Evolutionary conservation across 2,888 invertebrate species (phyloP).

Genomic region (Drosophila kuntzei): DNA sequence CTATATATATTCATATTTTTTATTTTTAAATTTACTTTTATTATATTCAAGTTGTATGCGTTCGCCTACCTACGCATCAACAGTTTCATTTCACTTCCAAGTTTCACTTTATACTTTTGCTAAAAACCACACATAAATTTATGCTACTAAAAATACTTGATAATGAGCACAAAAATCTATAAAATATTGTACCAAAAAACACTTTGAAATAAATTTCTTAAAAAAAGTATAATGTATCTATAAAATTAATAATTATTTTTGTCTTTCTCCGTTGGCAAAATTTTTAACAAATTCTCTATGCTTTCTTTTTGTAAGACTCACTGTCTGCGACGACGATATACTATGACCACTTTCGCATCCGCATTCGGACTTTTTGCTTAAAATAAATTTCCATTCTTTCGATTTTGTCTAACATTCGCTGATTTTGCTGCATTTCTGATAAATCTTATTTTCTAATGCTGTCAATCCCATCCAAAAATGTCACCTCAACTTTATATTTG

Average conservation of each 20-base stretch:
- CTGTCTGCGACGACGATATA: slow-evolving; percentile 37
- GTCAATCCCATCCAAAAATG: slow-evolving; percentile 20
- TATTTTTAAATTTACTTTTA: slow-evolving; percentile 42
- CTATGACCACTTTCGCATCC: slow-evolving; percentile 20
- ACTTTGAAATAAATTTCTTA: slow-evolving; percentile 56
- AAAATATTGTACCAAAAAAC: slow-evolving; percentile 62
- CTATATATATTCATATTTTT: slow-evolving; percentile 41
- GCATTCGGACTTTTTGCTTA: slow-evolving; percentile 43
- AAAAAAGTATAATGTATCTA: slow-evolving; percentile 61
- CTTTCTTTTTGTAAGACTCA: slow-evolving; percentile 43
- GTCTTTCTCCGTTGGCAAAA: slow-evolving; percentile 63
- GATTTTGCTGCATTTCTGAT: slow-evolving; percentile 35
- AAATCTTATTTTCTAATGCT: slow-evolving; percentile 50
- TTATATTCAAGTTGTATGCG: slow-evolving; percentile 41
- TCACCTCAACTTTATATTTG: slow-evolving; percentile 14
- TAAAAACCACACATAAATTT: slow-evolving; percentile 49
- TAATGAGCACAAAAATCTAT: slow-evolving; percentile 61
- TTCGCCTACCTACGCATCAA: slow-evolving; percentile 47
- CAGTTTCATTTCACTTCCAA: slow-evolving; percentile 19
- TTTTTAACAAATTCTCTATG: slow-evolving; percentile 67
- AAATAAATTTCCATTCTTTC: slow-evolving; percentile 41
- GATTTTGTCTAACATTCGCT: slow-evolving; percentile 30
- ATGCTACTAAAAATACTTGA: slow-evolving; percentile 61
- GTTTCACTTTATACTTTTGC: slow-evolving; percentile 26
- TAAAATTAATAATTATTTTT: slow-evolving; percentile 46